Percentiles rank a stretch among this genome's conserved stretches.
These are phyloP conservation scores for Drosophila azteca DNA, from an alignment of 1,140 invertebrate species.

Conservation along the genomic window DNA sequence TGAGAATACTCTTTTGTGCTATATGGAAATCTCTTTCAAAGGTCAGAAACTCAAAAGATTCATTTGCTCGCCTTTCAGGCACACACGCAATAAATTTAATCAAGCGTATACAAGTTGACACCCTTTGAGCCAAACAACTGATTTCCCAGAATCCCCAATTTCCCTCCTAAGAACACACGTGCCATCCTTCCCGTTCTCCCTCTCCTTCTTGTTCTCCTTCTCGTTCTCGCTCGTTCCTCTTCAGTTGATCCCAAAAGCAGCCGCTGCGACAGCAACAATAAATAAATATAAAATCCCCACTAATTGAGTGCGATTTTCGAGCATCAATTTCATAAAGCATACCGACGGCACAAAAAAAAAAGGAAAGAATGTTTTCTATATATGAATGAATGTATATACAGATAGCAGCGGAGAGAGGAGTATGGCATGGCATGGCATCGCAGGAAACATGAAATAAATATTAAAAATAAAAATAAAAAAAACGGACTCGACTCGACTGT, in stretches of 20 bases:
- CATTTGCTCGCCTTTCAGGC: not conserved
- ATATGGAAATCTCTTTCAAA: too few relatives aligned
- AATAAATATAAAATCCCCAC: slow-evolving; percentile 79
- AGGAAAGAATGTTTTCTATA: slow-evolving; percentile 65
- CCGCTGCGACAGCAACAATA: slow-evolving; percentile 58
- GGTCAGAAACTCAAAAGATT: not conserved
- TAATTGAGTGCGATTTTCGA: slow-evolving; percentile 81
- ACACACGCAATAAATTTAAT: slow-evolving; percentile 63
- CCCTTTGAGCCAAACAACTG: slow-evolving; percentile 57
- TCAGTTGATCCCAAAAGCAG: slow-evolving; percentile 20
- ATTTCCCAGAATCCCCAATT: slow-evolving; percentile 13
- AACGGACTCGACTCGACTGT: slow-evolving; percentile 55
- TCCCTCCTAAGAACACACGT: slow-evolving; percentile 44
- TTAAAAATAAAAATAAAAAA: slow-evolving; percentile 41
- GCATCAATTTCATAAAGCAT: slow-evolving; percentile 78
- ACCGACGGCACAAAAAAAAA: slow-evolving; percentile 63
- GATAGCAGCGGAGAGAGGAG: slow-evolving; percentile 10
- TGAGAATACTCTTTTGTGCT: too few relatives aligned
- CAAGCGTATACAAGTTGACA: slow-evolving; percentile 66
- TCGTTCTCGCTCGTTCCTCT: too few relatives aligned
- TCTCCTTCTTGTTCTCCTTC: not conserved
- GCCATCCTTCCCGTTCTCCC: slow-evolving; percentile 17
- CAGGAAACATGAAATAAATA: slow-evolving; percentile 66
- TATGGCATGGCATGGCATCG: slow-evolving; percentile 43
- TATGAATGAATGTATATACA: not conserved